Conservation (phyloP, 2,888 invertebrate species). For the Ctenicera cuprea region DNA sequence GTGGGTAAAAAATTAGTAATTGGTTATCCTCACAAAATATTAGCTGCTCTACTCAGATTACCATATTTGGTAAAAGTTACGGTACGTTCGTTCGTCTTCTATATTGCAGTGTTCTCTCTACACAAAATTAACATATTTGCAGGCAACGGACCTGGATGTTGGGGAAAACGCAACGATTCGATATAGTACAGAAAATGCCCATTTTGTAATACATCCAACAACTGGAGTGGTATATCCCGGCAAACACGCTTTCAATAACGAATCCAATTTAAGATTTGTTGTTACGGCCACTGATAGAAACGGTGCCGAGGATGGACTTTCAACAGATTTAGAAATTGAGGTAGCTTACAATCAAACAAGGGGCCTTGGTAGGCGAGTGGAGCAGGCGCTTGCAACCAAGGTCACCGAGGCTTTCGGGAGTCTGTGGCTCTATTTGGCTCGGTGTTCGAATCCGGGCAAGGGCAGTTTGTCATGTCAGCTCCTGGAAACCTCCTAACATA, state of each 20-base stretch:
- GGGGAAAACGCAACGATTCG: slow-evolving; percentile 75
- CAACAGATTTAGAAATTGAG: slow-evolving; percentile 62
- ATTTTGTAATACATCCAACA: slow-evolving; percentile 75
- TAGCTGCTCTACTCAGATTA: slow-evolving; percentile 71
- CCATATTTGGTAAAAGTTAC: slow-evolving; percentile 70
- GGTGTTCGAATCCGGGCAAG: too few relatives aligned
- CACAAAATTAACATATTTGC: neutral
- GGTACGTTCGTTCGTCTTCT: slow-evolving; percentile 21
- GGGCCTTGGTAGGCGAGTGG: too few relatives aligned
- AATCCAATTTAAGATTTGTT: slow-evolving; percentile 63
- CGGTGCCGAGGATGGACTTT: slow-evolving; percentile 56
- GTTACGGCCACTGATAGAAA: too few relatives aligned
- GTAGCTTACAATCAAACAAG: slow-evolving; percentile 66
- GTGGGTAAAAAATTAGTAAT: slow-evolving; percentile 70
- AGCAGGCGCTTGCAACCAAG: too few relatives aligned
- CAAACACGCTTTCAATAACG: slow-evolving; percentile 68
- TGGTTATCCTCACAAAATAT: slow-evolving; percentile 72
- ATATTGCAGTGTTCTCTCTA: neutral
- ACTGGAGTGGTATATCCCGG: slow-evolving; percentile 77
- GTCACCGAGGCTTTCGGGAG: too few relatives aligned
- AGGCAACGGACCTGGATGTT: slow-evolving; percentile 75
- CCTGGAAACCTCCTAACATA: too few relatives aligned
- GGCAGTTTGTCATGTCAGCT: too few relatives aligned
- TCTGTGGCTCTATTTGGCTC: too few relatives aligned
- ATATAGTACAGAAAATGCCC: slow-evolving; percentile 68